A percentile compares a stretch with the other conserved stretches of the same genome.
These are phyloP conservation scores for Pyrgilauda ruficollis DNA, from an alignment of 2,113 vertebrate genomes.

Conservation along the genomic window DNA sequence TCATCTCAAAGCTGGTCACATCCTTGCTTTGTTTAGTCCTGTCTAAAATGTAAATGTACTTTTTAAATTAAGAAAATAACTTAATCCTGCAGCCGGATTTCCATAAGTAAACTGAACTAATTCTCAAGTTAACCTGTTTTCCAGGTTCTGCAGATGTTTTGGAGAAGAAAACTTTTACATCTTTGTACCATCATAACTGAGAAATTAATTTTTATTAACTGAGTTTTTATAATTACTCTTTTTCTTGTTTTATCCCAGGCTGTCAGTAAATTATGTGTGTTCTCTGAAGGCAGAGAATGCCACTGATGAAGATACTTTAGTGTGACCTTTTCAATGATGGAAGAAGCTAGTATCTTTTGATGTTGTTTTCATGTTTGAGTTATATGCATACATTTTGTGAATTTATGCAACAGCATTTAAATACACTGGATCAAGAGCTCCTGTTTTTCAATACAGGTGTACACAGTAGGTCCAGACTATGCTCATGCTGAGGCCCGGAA, in stretches of 20 bases:
- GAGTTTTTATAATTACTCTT: background rate
- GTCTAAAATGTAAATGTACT: background rate
- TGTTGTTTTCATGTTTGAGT: background rate
- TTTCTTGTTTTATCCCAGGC: background rate
- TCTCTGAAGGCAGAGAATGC: background rate
- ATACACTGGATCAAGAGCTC: background rate
- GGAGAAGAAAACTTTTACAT: background rate
- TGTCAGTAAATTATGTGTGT: background rate
- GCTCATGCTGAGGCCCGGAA: conserved; percentile 90
- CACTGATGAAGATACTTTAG: background rate
- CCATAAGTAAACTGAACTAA: background rate
- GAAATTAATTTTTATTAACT: background rate
- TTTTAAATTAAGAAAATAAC: background rate
- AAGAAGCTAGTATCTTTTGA: background rate
- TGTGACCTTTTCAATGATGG: background rate
- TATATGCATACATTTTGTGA: background rate
- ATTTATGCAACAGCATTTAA: background rate
- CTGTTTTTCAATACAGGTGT: conserved; percentile 75
- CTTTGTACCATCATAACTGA: background rate
- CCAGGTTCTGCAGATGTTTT: background rate
- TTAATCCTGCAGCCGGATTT: background rate
- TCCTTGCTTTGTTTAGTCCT: background rate
- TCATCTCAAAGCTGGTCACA: background rate
- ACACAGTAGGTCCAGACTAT: conserved; percentile 90
- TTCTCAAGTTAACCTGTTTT: background rate